Evolutionary conservation across 2,797 vertebrate genomes (phyloP).

Genomic region (Ara ararauna): DNA sequence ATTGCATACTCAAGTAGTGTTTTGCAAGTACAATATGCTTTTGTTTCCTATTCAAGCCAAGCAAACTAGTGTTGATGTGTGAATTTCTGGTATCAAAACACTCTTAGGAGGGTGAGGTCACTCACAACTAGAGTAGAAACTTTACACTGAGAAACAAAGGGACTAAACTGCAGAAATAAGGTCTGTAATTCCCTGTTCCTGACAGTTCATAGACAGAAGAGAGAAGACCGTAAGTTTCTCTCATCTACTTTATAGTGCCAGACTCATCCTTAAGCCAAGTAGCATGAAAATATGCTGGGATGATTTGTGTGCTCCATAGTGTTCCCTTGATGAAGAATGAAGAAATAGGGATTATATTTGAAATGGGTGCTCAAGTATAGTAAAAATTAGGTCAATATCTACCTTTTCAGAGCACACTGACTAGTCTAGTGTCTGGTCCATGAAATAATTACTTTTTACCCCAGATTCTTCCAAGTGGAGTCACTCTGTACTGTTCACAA

Average conservation of each 20-base stretch:
- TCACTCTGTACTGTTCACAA: not conserved
- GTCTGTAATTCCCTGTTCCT: not conserved
- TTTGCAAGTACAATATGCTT: not conserved
- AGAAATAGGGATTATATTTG: not conserved
- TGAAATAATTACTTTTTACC: not conserved
- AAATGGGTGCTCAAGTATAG: not conserved
- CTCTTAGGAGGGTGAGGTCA: not conserved
- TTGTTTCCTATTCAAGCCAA: not conserved
- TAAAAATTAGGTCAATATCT: not conserved
- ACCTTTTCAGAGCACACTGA: not conserved
- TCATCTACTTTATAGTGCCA: not conserved
- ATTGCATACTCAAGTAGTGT: not conserved
- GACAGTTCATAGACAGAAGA: not conserved
- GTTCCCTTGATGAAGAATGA: not conserved
- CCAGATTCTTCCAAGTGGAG: not conserved
- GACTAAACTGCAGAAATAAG: not conserved
- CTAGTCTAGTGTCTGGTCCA: not conserved
- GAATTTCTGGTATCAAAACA: not conserved
- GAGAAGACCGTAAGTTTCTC: not conserved
- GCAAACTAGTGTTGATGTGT: not conserved
- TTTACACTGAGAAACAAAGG: not conserved
- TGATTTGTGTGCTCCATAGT: not conserved
- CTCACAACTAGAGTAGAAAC: not conserved
- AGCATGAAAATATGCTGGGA: not conserved
- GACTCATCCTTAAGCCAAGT: not conserved